Evolutionary conservation across 2,113 vertebrate genomes (phyloP), one percentile per base, ranked within the genome.

Genomic region (Empidonax alnorum): DNA sequence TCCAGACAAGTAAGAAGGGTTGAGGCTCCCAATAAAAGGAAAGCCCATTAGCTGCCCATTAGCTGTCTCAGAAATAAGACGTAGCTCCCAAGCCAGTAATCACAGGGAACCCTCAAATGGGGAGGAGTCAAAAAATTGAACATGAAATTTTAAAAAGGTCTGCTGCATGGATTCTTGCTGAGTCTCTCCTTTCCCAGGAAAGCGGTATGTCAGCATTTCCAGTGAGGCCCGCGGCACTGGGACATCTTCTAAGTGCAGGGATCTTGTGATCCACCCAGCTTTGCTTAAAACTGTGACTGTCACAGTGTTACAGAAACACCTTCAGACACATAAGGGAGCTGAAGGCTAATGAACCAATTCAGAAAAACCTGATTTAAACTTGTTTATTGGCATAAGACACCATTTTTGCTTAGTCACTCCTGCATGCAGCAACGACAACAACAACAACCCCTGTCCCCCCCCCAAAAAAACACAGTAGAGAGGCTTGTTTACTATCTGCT

Each of bases 71-170:
- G 67, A 92, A 92, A 88, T 33, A 39, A 93, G 74, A 69, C 0
- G 0, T 31, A 87, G 52, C 66, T 86, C 68, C 56, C 61, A 62
- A 86, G 62, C 88, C 82, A 86, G 75, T 95, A 97, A 95, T 90
- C 84, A 95, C 59, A 80, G 73, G 82, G 77, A 89, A 75, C 84
- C 18, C 67, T 92, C 82, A 83, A 90, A 84, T 33, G 84, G 78
- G 93, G 91, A 95, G 96, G 93, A 94, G 94, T 50, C 73, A 90
- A 86, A 93, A 92, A 90, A n/a, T 3, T 72, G 78, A 84, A 86
- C 88, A 83, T 18, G 33, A 44, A 50, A 65, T 93, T 93, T 93
- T 47, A 24, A 24, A 55, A 77, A 84, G 59, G 56, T 25, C 47
- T 87, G 28, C 46, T 80, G 39, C 46, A 35, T 28, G 75, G 79